A percentile compares a stretch with the other conserved stretches of the same genome.
These are phyloP conservation scores for Pterostichus madidus DNA, from an alignment of 2,888 invertebrate species.

Conservation along the genomic window DNA sequence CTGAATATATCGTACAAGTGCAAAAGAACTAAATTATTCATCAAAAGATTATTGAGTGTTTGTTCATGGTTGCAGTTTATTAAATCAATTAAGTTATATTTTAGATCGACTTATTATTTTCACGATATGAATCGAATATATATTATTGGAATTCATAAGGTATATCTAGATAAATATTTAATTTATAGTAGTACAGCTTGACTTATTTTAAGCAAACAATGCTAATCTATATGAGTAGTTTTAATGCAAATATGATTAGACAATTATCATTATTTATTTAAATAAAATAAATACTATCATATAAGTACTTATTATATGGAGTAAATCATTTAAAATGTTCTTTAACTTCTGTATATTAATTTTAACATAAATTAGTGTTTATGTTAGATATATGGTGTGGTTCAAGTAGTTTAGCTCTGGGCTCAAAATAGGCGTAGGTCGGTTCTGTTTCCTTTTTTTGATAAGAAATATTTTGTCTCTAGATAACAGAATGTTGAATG, in stretches of 20 bases:
- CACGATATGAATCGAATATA: not conserved
- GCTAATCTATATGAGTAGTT: conserved; percentile 8
- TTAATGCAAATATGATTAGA: conserved; percentile 16
- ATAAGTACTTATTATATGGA: not conserved
- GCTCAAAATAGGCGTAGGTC: conserved; percentile 47
- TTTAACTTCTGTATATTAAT: not conserved
- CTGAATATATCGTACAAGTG: not conserved
- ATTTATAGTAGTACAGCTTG: conserved; percentile 33
- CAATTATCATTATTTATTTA: conserved; percentile 17
- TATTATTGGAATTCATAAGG: not conserved
- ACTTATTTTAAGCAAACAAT: conserved; percentile 16
- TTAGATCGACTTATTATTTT: conserved; percentile 5
- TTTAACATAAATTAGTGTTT: conserved; percentile 8
- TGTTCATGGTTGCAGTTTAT: not conserved
- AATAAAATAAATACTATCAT: not conserved
- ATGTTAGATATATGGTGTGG: not conserved
- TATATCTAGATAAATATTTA: conserved; percentile 29
- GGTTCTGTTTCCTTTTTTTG: conserved; percentile 55
- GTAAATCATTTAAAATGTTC: not conserved
- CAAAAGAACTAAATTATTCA: conserved; percentile 32
- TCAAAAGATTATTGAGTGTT: conserved; percentile 21
- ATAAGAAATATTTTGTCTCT: conserved; percentile 60
- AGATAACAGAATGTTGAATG: conserved; percentile 32
- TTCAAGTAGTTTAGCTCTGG: not conserved
- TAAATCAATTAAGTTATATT: conserved; percentile 37